Conservation (phyloP, 2,888 invertebrate genomes). For the Callinectes sapidus region DNA sequence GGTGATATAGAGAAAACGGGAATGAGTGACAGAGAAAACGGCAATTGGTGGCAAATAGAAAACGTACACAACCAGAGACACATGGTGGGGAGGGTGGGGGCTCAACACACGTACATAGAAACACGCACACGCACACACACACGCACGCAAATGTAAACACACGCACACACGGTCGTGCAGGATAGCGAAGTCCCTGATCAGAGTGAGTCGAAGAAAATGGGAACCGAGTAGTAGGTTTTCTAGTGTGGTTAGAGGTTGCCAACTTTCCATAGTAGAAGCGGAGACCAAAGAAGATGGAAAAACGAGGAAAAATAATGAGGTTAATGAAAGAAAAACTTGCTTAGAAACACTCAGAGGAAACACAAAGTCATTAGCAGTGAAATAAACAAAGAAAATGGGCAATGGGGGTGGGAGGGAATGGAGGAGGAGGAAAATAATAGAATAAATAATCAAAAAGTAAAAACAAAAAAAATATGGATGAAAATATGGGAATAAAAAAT, state of each 20-base stretch:
- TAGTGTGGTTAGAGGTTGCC: slow-evolving; percentile 11
- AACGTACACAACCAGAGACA: background rate
- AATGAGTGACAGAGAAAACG: background rate
- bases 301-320: background rate
- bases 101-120: background rate
- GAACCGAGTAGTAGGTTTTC: background rate
- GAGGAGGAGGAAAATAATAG: background rate
- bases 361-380: slow-evolving; percentile 5
- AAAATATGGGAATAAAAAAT: background rate
- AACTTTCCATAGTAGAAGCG: slow-evolving; percentile 13
- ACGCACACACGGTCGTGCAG: slow-evolving; percentile 41
- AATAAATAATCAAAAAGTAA: background rate
- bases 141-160: slow-evolving; percentile 41
- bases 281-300: background rate
- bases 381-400: slow-evolving; percentile 29
- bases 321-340: background rate
- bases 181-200: slow-evolving; percentile 7
- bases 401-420: background rate
- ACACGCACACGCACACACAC: slow-evolving; percentile 38
- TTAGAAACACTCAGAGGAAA: background rate
- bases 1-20: background rate
- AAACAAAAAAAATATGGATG: background rate
- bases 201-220: slow-evolving; percentile 5
- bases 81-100: background rate
- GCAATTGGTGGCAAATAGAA: background rate